Conservation (phyloP, 2,888 invertebrate genomes). For the Cenopis cana region DNA sequence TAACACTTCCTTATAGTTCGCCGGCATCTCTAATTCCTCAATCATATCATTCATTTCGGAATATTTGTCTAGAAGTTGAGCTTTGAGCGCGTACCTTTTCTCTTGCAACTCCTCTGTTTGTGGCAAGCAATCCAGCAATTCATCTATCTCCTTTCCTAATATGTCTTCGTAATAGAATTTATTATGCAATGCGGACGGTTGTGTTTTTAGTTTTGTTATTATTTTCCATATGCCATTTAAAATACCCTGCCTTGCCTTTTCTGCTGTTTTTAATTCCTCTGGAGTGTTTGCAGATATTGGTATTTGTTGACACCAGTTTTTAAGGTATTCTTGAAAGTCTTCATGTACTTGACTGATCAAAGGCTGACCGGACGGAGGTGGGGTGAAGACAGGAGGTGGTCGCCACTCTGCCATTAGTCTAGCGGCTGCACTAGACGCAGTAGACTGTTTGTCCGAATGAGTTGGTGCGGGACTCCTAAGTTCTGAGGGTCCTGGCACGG, state of each 20-base stretch:
- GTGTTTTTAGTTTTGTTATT: constrained; percentile 62
- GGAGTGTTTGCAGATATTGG: constrained; percentile 54
- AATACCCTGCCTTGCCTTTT: constrained; percentile 59
- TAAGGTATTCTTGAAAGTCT: constrained; percentile 53
- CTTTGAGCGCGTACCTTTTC: constrained; percentile 59
- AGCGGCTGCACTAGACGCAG: constrained; percentile 5
- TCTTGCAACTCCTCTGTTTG: constrained; percentile 57
- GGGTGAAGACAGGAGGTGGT: constrained; percentile 5
- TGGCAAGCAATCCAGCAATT: constrained; percentile 61
- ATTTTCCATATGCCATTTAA: constrained; percentile 66
- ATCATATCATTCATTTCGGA: constrained; percentile 56
- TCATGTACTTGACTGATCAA: constrained; percentile 59
- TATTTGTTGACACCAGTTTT: constrained; percentile 61
- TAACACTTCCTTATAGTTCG: constrained; percentile 62
- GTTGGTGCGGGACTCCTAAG: not conserved
- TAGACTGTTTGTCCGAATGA: not conserved
- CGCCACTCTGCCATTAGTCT: constrained; percentile 23
- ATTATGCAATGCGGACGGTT: constrained; percentile 58
- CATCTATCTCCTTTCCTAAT: constrained; percentile 69
- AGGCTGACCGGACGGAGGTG: constrained; percentile 46
- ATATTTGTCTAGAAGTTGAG: constrained; percentile 62
- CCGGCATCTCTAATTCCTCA: constrained; percentile 45
- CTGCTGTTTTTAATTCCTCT: constrained; percentile 52
- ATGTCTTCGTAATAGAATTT: constrained; percentile 64
- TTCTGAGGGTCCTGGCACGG: not conserved